Percentiles rank a stretch among this genome's conserved stretches.
Evolutionary conservation across 2,888 invertebrate species (phyloP).

Genomic region (Megastigmus dorsalis): DNA sequence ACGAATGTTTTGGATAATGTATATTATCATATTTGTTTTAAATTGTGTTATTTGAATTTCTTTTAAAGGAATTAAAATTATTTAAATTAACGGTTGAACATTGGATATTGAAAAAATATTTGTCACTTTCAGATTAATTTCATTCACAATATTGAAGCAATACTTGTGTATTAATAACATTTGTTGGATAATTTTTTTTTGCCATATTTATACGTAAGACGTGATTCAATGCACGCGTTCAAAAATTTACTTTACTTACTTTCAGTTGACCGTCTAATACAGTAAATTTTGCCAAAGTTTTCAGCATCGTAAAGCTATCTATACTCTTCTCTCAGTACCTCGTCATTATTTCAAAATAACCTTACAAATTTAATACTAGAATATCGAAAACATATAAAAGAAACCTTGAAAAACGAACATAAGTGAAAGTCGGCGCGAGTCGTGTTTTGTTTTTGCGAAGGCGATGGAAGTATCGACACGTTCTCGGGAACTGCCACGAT

Average conservation of each 20-base stretch:
- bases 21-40: no score
- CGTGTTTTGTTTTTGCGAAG: conserved; percentile 32
- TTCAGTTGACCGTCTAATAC: conserved; percentile 25
- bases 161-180: no score
- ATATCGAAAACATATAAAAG: background rate
- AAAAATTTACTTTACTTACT: conserved; percentile 44
- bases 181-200: no score
- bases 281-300: conserved; percentile 19
- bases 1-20: no score
- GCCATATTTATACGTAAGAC: no score
- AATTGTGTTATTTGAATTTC: no score
- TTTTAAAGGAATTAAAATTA: no score
- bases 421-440: background rate
- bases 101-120: no score
- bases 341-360: conserved; percentile 4
- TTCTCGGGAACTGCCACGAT: conserved; percentile 29
- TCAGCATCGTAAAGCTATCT: conserved; percentile 24
- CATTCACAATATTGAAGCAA: no score
- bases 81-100: no score
- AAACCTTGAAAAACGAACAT: background rate
- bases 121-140: no score
- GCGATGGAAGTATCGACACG: conserved; percentile 9
- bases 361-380: background rate
- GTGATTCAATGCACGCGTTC: no score
- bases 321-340: background rate